Base-by-base conservation (phyloP, 2,888 invertebrate species). In the Rhagonycha lutea region DNA sequence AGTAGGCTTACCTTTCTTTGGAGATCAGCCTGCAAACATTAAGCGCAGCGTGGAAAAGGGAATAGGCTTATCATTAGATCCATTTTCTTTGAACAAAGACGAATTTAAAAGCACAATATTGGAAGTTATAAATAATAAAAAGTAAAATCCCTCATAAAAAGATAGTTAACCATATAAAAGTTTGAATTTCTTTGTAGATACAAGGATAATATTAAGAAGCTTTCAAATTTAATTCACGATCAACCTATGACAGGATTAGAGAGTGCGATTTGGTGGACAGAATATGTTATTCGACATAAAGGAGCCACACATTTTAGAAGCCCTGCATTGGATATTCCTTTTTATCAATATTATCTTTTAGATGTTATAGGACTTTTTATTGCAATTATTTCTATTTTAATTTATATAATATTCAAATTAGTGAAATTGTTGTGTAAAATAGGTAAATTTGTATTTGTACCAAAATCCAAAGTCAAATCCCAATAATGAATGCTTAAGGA, bases 61-160 rank as follows among this genome's bases (percentile, higher is more conserved):
- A 12, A 24, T 65, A 3, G 63, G 63, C 7, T 24, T 65, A 24
- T 8, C n/a, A n/a, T 23, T 65, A n/a, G 63, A 65, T 26, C 63
- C 23, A n/a, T n/a, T 24, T 24, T n/a, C 11, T 3, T 26, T 65
- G 1, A 26, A 24, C 0, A 26, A 26, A 14, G 11, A n/a, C 0
- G 63, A 65, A 23, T 65, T 65, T 11, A n/a, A 65, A 7, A 10
- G 14, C 8, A 65, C 23, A 65, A 65, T 65, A 3, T 12, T 24
- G 11, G 63, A 65, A 65, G 63, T 65, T n/a, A 65, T 65, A 7
- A n/a, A 63, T 0, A 63, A 63, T 4, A 12, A 12, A 10, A 24
- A 63, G 63, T 63, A 63, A 63, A n/a, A n/a, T 11, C 7, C 80
- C 81, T 5, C 0, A 62, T 18, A 14, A 61, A 14, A 61, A 61